Percentiles rank a stretch among this genome's conserved stretches.
phyloP scores from a whole-genome alignment of 2,888 invertebrate species.

The Netelia virgata region DNA sequence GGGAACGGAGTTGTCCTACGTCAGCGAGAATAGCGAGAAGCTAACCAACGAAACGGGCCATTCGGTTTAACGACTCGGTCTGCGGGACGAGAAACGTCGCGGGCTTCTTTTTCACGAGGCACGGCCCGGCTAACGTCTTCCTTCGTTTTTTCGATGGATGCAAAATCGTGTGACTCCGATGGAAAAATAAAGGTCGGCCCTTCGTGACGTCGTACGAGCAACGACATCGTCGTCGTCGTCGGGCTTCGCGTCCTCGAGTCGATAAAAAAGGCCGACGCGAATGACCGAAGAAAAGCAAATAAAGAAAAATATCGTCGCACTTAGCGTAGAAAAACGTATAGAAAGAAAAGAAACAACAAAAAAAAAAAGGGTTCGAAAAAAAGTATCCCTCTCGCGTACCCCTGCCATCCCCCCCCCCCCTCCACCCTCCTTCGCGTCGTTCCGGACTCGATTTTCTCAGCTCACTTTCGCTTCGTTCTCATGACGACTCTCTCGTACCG shows the following conservation, averaged over 20 bases:
- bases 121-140: constrained; percentile 36
- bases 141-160: constrained; percentile 56
- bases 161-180: constrained; percentile 74
- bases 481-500: constrained; percentile 5
- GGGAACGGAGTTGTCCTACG: constrained; percentile 56
- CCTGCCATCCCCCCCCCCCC: background rate
- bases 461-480: constrained; percentile 22
- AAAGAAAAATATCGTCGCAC: constrained; percentile 41
- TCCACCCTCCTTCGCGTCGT: background rate
- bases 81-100: constrained; percentile 37
- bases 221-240: background rate
- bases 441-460: constrained; percentile 51
- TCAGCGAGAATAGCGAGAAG: constrained; percentile 49
- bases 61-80: constrained; percentile 57
- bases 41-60: constrained; percentile 29
- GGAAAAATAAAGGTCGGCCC: constrained; percentile 71
- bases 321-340: constrained; percentile 19
- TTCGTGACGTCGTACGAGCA: constrained; percentile 69
- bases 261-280: constrained; percentile 52
- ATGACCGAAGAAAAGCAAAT: constrained; percentile 34
- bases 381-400: background rate
- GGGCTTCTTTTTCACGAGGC: constrained; percentile 33
- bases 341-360: constrained; percentile 26
- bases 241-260: background rate
- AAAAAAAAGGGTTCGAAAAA: constrained; percentile 12